phyloP scores from a whole-genome alignment of 2,113 vertebrate genomes.

The Suricata suricatta region DNA sequence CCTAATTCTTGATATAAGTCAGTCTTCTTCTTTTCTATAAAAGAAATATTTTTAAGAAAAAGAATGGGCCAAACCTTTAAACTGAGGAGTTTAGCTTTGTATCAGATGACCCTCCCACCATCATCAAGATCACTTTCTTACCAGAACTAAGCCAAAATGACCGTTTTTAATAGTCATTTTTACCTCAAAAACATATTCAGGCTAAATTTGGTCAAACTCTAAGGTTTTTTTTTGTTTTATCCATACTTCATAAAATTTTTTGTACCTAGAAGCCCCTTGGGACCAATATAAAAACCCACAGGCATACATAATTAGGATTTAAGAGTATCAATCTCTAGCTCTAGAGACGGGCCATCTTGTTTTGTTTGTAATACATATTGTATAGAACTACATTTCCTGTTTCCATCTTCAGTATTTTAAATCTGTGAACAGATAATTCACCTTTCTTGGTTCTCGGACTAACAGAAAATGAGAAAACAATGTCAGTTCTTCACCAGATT shows the following conservation, averaged over 20 bases:
- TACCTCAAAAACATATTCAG: background rate
- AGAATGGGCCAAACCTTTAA: background rate
- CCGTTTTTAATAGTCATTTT: background rate
- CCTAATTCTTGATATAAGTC: constrained; percentile 96
- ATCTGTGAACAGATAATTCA: background rate
- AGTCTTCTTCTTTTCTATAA: constrained; percentile 95
- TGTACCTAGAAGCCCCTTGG: background rate
- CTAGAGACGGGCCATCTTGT: background rate
- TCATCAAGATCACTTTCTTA: background rate
- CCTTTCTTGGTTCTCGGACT: background rate
- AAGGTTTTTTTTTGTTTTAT: background rate
- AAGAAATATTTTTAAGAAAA: background rate
- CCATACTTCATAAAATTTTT: background rate
- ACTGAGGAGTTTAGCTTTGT: background rate
- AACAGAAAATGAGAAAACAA: constrained; percentile 23
- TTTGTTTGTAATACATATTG: background rate
- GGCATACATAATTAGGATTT: background rate
- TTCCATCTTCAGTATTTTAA: background rate
- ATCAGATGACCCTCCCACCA: background rate
- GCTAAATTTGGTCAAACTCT: background rate
- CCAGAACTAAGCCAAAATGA: background rate
- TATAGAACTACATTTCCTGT: background rate
- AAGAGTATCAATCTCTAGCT: background rate
- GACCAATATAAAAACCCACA: constrained; percentile 13
- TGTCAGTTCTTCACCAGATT: background rate